Conservation (phyloP, 2,797 vertebrate genomes). For the Chloroceryle amazona region DNA sequence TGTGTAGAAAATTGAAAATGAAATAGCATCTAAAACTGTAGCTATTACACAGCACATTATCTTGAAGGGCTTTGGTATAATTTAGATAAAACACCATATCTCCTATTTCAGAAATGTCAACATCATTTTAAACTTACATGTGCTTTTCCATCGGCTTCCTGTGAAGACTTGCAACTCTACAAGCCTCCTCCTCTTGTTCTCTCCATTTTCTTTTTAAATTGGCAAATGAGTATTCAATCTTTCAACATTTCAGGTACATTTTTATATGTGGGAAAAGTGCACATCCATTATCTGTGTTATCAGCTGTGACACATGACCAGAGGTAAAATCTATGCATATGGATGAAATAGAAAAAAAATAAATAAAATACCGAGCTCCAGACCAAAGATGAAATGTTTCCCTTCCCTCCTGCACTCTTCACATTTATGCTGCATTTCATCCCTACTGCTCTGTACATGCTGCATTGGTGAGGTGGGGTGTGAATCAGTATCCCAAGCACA, state of each 20-base stretch:
- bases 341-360: not conserved
- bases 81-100: conserved; percentile 30
- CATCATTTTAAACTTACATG: not conserved
- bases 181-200: not conserved
- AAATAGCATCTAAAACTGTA: conserved; percentile 25
- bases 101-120: conserved; percentile 53
- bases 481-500: not conserved
- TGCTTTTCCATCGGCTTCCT: not conserved
- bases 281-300: not conserved
- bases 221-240: conserved; percentile 8
- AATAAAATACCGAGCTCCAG: not conserved
- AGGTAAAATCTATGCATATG: not conserved
- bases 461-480: too few relatives aligned
- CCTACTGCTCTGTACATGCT: not conserved
- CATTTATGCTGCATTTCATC: not conserved
- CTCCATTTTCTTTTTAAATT: conserved; percentile 35
- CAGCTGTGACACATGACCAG: not conserved
- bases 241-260: not conserved
- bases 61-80: conserved; percentile 48
- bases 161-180: not conserved
- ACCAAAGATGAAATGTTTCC: not conserved
- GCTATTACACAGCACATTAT: conserved; percentile 46
- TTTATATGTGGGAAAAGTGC: not conserved
- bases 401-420: rapidly evolving
- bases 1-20: conserved; percentile 50